Evolutionary conservation across 2,888 invertebrate genomes (phyloP).

Genomic region (Blastobasis lacticolella): DNA sequence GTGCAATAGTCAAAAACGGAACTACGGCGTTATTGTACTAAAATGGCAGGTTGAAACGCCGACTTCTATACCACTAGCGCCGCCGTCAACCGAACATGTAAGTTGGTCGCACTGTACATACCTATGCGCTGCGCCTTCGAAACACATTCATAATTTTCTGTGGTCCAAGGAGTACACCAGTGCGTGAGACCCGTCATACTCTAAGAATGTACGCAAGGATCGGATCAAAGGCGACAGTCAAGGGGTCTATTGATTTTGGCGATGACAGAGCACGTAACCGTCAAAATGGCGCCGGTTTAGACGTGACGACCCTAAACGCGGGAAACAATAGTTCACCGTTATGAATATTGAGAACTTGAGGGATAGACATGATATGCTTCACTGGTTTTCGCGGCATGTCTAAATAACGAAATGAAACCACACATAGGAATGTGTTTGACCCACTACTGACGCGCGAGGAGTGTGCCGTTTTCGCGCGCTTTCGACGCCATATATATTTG

Average conservation of each 20-base stretch:
- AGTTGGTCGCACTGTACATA: no score
- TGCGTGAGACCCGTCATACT: constrained; percentile 32
- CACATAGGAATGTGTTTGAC: constrained; percentile 4
- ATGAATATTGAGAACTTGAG: constrained; percentile 61
- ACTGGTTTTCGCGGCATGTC: constrained; percentile 47
- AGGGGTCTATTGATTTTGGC: constrained; percentile 41
- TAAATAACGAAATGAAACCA: constrained; percentile 12
- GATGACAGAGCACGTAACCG: constrained; percentile 48
- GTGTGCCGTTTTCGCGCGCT: no score
- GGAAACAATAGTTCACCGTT: constrained; percentile 62
- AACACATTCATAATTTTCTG: constrained; percentile 60
- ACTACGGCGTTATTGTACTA: no score
- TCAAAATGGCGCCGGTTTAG: constrained; percentile 54
- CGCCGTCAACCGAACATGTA: no score
- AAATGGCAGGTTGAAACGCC: no score
- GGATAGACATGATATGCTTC: constrained; percentile 41
- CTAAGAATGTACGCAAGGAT: constrained; percentile 18
- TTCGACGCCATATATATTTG: no score
- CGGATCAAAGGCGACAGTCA: constrained; percentile 22
- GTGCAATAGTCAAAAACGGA: constrained; percentile 10
- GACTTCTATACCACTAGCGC: no score
- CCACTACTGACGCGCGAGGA: not conserved
- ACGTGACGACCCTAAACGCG: constrained; percentile 61
- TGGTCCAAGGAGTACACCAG: constrained; percentile 57
- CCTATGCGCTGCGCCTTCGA: not conserved